Conservation (phyloP, 1,140 invertebrate species). For the Brachionus sp. region DNA sequence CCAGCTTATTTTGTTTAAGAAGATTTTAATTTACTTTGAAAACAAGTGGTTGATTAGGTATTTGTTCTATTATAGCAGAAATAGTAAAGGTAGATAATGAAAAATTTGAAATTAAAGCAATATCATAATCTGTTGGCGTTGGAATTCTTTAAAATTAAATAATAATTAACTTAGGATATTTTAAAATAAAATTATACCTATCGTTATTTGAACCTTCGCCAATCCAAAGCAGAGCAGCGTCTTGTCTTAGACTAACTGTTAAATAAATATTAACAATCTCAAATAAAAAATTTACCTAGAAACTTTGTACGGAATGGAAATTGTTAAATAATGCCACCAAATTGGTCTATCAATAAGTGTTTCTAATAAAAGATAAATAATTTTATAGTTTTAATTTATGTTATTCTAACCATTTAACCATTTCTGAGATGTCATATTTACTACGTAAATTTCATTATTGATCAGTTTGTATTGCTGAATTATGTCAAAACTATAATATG, state of each 20-base stretch:
- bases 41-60: conserved; percentile 52
- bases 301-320: conserved; percentile 51
- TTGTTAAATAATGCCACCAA: conserved; percentile 53
- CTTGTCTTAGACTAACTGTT: conserved; percentile 3
- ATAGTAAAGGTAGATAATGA: conserved; percentile 49
- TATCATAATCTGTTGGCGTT: conserved; percentile 49
- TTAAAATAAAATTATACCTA: not conserved
- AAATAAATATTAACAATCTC: not conserved
- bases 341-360: conserved; percentile 47
- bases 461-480: conserved; percentile 46
- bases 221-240: conserved; percentile 51
- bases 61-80: conserved; percentile 50
- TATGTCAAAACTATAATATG: conserved; percentile 41
- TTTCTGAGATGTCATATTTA: conserved; percentile 54
- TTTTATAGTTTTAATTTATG: not conserved
- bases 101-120: conserved; percentile 49
- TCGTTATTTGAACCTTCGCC: conserved; percentile 51
- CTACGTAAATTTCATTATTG: conserved; percentile 49
- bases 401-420: conserved; percentile 49
- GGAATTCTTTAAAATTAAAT: conserved; percentile 36
- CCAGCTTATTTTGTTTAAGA: not conserved
- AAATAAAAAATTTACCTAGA: not conserved
- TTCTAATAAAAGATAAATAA: not conserved
- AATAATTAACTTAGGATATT: not conserved
- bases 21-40: conserved; percentile 49